phyloP scores from a whole-genome alignment of 2,797 vertebrate species.

The Alouatta caraya region DNA sequence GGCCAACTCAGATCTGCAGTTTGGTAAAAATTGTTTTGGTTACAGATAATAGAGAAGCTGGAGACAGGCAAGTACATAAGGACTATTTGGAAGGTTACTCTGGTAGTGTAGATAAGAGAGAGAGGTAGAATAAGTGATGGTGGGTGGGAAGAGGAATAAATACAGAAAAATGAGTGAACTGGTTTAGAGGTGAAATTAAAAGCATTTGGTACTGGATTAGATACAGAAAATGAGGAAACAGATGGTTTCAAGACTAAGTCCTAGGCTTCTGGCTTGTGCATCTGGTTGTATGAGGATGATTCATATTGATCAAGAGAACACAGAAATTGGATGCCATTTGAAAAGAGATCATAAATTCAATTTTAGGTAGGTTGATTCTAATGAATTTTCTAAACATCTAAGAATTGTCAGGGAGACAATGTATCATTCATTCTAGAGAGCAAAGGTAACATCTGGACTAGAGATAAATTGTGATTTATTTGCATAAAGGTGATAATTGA shows the following conservation, averaged over 20 bases:
- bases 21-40: not conserved
- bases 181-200: not conserved
- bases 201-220: not conserved
- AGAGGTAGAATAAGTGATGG: not conserved
- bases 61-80: accelerated
- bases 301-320: not conserved
- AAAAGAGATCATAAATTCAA: not conserved
- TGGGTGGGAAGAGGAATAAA: accelerated
- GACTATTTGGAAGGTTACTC: not conserved
- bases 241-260: not conserved
- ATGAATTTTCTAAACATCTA: not conserved
- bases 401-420: not conserved
- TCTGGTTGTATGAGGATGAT: not conserved
- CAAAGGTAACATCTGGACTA: not conserved
- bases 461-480: not conserved
- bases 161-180: not conserved
- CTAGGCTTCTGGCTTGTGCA: not conserved
- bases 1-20: not conserved
- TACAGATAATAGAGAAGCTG: not conserved
- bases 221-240: not conserved
- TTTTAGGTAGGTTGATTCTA: not conserved
- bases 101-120: not conserved
- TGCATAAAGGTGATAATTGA: not conserved
- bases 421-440: not conserved
- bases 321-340: not conserved